Evolutionary conservation across 2,888 invertebrate species (phyloP).

Genomic region (Abscondita cerata): DNA sequence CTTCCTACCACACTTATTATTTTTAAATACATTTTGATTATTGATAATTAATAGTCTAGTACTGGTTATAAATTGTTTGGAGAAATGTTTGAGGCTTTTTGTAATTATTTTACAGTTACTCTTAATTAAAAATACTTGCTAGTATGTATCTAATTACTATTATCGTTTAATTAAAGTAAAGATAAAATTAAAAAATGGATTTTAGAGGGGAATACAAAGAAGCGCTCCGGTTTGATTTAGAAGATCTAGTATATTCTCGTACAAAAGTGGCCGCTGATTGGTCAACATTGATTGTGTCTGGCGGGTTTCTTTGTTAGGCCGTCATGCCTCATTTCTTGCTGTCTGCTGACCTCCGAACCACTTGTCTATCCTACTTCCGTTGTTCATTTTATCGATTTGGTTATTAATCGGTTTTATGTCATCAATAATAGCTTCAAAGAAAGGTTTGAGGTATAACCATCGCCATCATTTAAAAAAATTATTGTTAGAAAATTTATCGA

Average conservation of each 20-base stretch:
- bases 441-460: conserved; percentile 1
- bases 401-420: conserved; percentile 12
- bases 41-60: too few species aligned
- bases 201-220: conserved; percentile 21
- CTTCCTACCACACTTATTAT: too few species aligned
- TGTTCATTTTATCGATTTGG: conserved; percentile 23
- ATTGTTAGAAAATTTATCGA: not conserved
- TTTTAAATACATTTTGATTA: too few species aligned
- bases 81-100: too few species aligned
- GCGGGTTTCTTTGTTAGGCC: conserved; percentile 58
- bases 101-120: too few species aligned
- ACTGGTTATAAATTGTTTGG: too few species aligned
- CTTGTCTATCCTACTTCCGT: conserved; percentile 49
- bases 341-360: conserved; percentile 56
- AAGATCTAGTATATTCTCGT: conserved; percentile 45
- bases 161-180: not conserved
- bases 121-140: too few species aligned
- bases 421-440: conserved; percentile 8
- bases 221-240: conserved; percentile 32
- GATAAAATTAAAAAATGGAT: conserved; percentile 8
- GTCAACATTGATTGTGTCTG: conserved; percentile 60
- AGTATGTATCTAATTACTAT: too few species aligned
- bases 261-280: conserved; percentile 58
- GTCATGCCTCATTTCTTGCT: conserved; percentile 59
- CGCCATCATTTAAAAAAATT: not conserved